Percentiles rank a stretch among this genome's conserved stretches.
phyloP scores from a whole-genome alignment of 2,113 vertebrate species.

The Odontesthes bonariensis region DNA sequence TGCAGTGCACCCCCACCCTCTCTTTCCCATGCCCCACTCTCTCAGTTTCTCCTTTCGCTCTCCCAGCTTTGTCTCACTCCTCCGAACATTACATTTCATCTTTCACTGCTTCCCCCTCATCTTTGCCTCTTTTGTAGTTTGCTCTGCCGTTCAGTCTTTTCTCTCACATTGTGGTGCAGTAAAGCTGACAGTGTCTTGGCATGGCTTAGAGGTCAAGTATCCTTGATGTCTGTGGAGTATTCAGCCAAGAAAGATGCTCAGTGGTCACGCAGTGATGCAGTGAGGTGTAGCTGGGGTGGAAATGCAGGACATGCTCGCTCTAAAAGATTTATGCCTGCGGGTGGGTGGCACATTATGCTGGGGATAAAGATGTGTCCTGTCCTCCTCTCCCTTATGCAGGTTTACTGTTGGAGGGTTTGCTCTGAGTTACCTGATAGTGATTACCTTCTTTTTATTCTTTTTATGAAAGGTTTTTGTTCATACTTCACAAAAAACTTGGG shows the following conservation, averaged over 20 bases:
- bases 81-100: constrained; percentile 54
- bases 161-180: constrained; percentile 51
- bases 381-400: constrained; percentile 45
- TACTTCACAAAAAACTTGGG: background rate
- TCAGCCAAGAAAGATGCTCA: constrained; percentile 71
- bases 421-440: constrained; percentile 15
- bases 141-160: constrained; percentile 43
- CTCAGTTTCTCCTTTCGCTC: constrained; percentile 42
- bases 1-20: constrained; percentile 72
- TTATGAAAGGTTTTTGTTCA: background rate
- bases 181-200: constrained; percentile 69
- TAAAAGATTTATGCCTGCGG: constrained; percentile 79
- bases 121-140: constrained; percentile 12
- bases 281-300: constrained; percentile 75
- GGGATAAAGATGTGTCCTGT: constrained; percentile 56
- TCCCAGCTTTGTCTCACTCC: constrained; percentile 44
- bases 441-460: background rate
- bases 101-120: constrained; percentile 33
- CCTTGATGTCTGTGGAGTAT: constrained; percentile 71
- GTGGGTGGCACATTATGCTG: constrained; percentile 64
- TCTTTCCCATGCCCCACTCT: constrained; percentile 47
- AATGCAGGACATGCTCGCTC: constrained; percentile 69
- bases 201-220: constrained; percentile 81
- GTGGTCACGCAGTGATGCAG: constrained; percentile 69
- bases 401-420: constrained; percentile 34